Evolutionary conservation across 30 jellyfish, hydroid and myxozoan genomes (phyloP), one percentile per base, ranked within the genome.

Genomic region (Nemopilema nomurai): DNA sequence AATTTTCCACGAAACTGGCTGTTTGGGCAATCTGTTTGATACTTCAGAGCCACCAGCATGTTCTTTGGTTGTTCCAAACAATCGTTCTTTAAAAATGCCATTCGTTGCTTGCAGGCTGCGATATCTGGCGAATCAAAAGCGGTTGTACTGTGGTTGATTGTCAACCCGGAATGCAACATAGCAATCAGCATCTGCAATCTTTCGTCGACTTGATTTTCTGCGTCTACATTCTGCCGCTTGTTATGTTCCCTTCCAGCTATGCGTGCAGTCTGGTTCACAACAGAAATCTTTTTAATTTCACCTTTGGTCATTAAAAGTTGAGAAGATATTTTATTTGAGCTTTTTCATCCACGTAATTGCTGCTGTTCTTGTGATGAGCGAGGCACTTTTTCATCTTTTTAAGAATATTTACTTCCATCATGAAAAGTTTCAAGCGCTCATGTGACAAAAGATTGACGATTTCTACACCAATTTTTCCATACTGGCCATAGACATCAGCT

Each of bases 401-500:
- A 41, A 41, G 57, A 41, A 41, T 13, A 41, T 41, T 41, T 41
- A 57, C 80, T 79, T 63, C 67, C 49, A 52, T 79, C 80, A 63
- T 4, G 88, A 63, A 79, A 28, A 73, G 71, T 3, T 73, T 7
- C 74, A 73, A 73, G 83, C 13, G 6, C 33, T 70, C 62, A 31
- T 70, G 62, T 28, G 80, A 68, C 80, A 70, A 70, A 70, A 4
- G 80, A 3, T 70, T 70, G 80, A 70, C 52, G 67, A 76, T 76
- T 18, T 76, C 13, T 76, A 13, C 28, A 32, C 32, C 41, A 31
- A 41, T 41, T 41, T 41, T 41, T 41, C 13, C 57, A 41, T 41
- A 76, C 79, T 76, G 87, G 79, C 87, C 81, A 76, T 76, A 76
- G 79, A 76, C 87, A 51, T 76, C 87, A 9, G 87, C 87, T 16